phyloP scores from a whole-genome alignment of 2,888 invertebrate species.

The Emmelina monodactyla region DNA sequence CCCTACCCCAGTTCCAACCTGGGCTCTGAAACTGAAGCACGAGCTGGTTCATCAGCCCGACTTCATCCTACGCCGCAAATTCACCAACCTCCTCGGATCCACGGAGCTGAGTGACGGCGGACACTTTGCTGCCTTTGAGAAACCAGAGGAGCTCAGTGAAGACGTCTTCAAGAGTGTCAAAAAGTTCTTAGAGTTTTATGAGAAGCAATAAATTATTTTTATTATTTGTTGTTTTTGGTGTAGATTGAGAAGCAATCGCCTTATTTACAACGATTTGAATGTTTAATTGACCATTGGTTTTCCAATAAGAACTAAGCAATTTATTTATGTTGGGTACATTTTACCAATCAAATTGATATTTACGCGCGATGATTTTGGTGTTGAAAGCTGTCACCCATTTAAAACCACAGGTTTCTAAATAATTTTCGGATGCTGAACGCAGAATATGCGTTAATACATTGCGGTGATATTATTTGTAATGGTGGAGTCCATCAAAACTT shows the following conservation, averaged over 20 bases:
- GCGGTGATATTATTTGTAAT: no score
- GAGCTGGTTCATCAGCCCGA: conserved; percentile 72
- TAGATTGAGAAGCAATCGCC: background rate
- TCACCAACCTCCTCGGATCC: conserved; percentile 71
- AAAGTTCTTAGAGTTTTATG: conserved; percentile 20
- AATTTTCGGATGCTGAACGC: no score
- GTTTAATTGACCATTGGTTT: no score
- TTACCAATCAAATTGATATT: no score
- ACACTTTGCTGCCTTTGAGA: conserved; percentile 86
- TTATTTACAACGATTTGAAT: no score
- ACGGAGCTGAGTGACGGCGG: conserved; percentile 74
- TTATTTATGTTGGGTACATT: no score
- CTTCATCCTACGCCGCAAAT: conserved; percentile 68
- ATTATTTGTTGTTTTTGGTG: background rate
- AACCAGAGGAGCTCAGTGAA: conserved; percentile 72
- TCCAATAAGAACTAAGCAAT: no score
- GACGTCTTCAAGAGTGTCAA: conserved; percentile 66
- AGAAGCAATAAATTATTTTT: conserved; percentile 13
- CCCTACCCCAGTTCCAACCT: conserved; percentile 75
- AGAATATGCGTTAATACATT: no score
- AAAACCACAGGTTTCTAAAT: no score
- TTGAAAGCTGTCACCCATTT: no score
- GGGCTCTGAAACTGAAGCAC: conserved; percentile 73
- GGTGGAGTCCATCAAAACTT: no score
- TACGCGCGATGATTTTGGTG: no score